A percentile compares a stretch with the other conserved stretches of the same genome.
Conservation (phyloP, 2,888 invertebrate species). For the Drosophila rubida region DNA sequence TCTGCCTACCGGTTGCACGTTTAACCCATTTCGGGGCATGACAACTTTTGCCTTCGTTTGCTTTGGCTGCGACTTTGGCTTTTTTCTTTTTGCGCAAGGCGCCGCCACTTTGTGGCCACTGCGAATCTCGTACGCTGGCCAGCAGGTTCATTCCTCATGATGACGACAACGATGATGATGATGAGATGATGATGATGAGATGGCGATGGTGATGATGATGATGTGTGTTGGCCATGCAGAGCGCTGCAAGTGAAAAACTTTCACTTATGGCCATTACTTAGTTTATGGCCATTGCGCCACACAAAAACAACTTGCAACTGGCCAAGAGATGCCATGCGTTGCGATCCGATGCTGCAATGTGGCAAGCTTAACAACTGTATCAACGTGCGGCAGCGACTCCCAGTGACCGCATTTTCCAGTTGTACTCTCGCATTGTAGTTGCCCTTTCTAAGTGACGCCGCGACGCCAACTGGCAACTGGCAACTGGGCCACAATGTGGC, state of each 20-base stretch:
- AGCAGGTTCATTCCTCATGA: conserved; percentile 25
- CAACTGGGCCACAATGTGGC: conserved; percentile 39
- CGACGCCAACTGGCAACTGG: conserved; percentile 8
- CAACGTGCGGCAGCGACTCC: conserved; percentile 23
- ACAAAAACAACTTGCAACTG: conserved; percentile 23
- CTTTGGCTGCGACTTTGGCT: conserved; percentile 29
- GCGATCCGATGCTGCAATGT: conserved; percentile 40
- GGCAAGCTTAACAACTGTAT: conserved; percentile 52
- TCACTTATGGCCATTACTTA: conserved; percentile 58
- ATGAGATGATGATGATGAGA: conserved; percentile 45
- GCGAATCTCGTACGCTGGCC: conserved; percentile 51
- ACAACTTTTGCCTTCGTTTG: conserved; percentile 75
- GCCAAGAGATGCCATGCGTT: conserved; percentile 1
- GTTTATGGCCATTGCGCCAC: conserved; percentile 68
- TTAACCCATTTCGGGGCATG: conserved; percentile 78
- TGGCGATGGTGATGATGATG: conserved; percentile 44
- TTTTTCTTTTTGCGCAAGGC: conserved; percentile 39
- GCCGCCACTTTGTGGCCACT: conserved; percentile 52
- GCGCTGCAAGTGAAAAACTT: conserved; percentile 78
- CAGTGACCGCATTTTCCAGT: conserved; percentile 41
- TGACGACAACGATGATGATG: conserved; percentile 13
- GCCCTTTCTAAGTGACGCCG: conserved; percentile 48
- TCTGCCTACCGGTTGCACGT: conserved; percentile 66
- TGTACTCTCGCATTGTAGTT: conserved; percentile 20
- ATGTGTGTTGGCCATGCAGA: conserved; percentile 63